Evolutionary conservation across 2,113 vertebrate species (phyloP), one percentile per base, ranked within the genome.

Genomic region (Pedetes capensis): DNA sequence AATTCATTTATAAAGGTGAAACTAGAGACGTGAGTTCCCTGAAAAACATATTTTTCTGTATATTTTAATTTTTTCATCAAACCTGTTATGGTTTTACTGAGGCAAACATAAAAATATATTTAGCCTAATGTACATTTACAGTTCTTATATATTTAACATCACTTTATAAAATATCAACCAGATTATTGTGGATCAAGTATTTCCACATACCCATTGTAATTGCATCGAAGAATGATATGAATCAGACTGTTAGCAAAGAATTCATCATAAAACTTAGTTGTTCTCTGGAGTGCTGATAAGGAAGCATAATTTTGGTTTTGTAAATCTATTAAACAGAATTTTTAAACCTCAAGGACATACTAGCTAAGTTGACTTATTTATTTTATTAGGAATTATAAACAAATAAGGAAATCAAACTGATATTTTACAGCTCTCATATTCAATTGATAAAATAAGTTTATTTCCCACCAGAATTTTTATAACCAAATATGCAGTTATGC

Each of bases 301-400:
- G 44, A 93, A 80, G 83, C 29, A 27, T 8, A 69, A 49, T 49
- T 92, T 32, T 80, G 51, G 51, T 47, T 2, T 57, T 86, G 37
- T 89, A 57, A 87, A 75, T 89, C 44, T 85, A 80, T 16, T 57
- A 87, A 95, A 39, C 14, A 84, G 6, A 32, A 85, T 76, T 61
- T 85, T 63, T 37, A 61, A 34, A 55, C 44, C 86, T 94, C 6
- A 78, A 55, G 14, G 20, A 79, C 44, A 86, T 82, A 74, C 23
- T 81, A 32, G 42, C 25, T 74, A 44, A 69, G 29, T 63, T 84
- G 91, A 86, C 87, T 87, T 92, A 55, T 83, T 86, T 82, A 51
- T 93, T 81, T 95, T 75, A 79, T 66, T 93, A 94, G 57, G 78
- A 8, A 47, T 68, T 93, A 64, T 64, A 94, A 89, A 95, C 79